Conservation (phyloP, 2,888 invertebrate genomes). For the Erynnis tages region DNA sequence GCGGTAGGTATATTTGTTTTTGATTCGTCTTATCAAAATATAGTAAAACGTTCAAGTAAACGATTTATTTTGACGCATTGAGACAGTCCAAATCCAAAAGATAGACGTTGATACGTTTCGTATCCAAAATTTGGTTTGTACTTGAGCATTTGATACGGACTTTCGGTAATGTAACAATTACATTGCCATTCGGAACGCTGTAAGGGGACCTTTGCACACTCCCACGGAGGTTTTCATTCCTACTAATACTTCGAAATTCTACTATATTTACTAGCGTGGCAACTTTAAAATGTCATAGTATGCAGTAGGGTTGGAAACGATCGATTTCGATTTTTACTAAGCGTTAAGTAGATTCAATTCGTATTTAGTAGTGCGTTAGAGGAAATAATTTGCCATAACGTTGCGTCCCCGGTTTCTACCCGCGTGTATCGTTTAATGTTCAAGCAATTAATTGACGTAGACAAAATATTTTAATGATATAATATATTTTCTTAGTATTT, state of each 20-base stretch:
- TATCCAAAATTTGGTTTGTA: not conserved
- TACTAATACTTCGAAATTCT: slow-evolving; percentile 16
- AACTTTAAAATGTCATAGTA: slow-evolving; percentile 29
- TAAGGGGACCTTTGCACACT: not conserved
- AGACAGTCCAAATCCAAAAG: too few relatives aligned
- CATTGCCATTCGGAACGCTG: slow-evolving; percentile 13
- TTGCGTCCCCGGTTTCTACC: slow-evolving; percentile 31
- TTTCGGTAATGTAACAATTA: not conserved
- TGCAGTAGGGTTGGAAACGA: slow-evolving; percentile 34
- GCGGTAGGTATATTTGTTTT: too few relatives aligned
- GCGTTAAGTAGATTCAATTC: slow-evolving; percentile 67
- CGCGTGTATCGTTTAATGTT: slow-evolving; percentile 43
- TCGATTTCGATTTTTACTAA: slow-evolving; percentile 43
- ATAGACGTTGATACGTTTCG: not conserved
- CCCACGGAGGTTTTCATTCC: slow-evolving; percentile 14
- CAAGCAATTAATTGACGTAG: slow-evolving; percentile 56
- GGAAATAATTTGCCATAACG: slow-evolving; percentile 49
- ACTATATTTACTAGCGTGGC: slow-evolving; percentile 20
- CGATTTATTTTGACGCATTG: too few relatives aligned
- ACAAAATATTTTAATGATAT: slow-evolving; percentile 47
- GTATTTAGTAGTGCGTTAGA: slow-evolving; percentile 55
- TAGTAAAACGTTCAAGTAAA: too few relatives aligned
- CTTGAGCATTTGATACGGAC: slow-evolving; percentile 10
- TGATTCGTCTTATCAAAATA: too few relatives aligned
- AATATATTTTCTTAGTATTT: slow-evolving; percentile 61